Evolutionary conservation across 2,113 vertebrate species (phyloP), one percentile per base, ranked within the genome.

Genomic region (Mastomys natalensis): DNA sequence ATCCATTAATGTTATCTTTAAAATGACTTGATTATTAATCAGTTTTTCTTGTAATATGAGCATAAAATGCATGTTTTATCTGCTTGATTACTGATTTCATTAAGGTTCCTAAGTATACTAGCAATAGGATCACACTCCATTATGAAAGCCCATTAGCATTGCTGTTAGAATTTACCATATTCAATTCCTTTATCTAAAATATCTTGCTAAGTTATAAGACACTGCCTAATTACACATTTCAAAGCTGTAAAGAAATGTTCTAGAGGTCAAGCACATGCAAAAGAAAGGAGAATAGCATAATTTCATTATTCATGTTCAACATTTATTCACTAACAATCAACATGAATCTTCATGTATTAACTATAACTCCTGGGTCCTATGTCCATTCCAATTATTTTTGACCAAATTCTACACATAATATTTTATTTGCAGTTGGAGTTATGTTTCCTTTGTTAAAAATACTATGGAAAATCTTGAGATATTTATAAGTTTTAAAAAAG

Each of bases 1-100:
- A 82, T 97, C 45, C 62, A 95, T 77, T 22, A 15, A 31, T 13
- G 93, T 92, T 97, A 58, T n/a, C 10, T 76, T 92, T n/a, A 72
- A 87, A 95, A 58, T 89, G 58, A 11, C 22, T 34, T 64, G 29
- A 80, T 29, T 85, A 24, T 31, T 96, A 96, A 95, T 40, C 5
- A 31, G n/a, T 15, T 77, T 90, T 84, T 45, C 9, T 29, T 48
- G n/a, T 58, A 60, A 48, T 62, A n/a, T 62, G 26, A n/a, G 17
- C 10, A 45, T 21, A 19, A 37, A 26, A 19, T 17, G 10, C 12
- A 48, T 87, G 2, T 19, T 12, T 55, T 85, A 1, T 86, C 60
- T 92, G 16, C 72, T 78, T 91, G 40, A 29, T n/a, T 78, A 13
- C 91, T 55, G 60, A 70, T 82, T 81, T 82, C 16, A 88, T 66